A percentile compares a stretch with the other conserved stretches of the same genome.
Conservation (phyloP, 2,888 invertebrate genomes). For the Lottia gigantea region DNA sequence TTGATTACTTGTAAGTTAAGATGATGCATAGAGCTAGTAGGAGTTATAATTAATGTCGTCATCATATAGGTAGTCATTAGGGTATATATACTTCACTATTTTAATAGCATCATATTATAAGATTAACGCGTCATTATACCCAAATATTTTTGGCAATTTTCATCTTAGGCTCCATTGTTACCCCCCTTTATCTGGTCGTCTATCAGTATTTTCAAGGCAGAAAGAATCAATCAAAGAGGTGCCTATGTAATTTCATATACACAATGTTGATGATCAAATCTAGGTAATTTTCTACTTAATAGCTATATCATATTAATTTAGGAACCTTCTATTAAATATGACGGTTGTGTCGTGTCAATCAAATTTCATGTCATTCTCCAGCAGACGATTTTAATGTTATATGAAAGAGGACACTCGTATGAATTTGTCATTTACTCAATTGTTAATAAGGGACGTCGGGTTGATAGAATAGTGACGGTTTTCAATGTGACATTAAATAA, state of each 20-base stretch:
- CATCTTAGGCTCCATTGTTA: no score
- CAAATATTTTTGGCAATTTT: no score
- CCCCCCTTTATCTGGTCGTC: no score
- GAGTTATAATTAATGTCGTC: no score
- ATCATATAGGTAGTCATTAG: no score
- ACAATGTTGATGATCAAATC: background rate
- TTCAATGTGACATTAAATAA: background rate
- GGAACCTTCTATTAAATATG: background rate
- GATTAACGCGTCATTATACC: no score
- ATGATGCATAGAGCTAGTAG: no score
- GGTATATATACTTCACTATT: no score
- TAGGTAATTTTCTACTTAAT: background rate
- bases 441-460: background rate
- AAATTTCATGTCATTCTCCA: conserved; percentile 1
- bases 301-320: conserved; percentile 1
- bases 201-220: no score
- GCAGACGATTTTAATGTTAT: background rate
- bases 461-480: background rate
- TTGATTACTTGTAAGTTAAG: no score
- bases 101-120: no score
- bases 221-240: no score
- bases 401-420: background rate
- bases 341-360: background rate
- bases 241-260: conserved; percentile 7
- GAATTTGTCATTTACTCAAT: background rate